Base-by-base conservation (phyloP, 2,113 vertebrate genomes). In the Holacanthus passer region DNA sequence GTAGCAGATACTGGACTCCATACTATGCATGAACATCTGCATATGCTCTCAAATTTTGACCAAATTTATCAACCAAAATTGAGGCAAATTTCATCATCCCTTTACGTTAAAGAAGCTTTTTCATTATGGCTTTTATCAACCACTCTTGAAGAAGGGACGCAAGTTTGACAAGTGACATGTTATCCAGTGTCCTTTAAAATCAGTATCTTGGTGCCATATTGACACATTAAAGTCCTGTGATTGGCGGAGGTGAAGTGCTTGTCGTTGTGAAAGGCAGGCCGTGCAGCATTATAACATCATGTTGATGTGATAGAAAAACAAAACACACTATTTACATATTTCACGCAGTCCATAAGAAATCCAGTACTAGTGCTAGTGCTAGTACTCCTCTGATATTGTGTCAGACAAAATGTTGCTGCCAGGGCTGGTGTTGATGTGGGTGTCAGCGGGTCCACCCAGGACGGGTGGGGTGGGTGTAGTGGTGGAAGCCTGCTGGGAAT, bases 401-500 rank as follows among this genome's bases (percentile, higher is more conserved):
- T 97, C 95, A 2, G 97, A 92, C 39, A 97, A 79, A 19, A 99
- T 94, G 82, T 94, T 93, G 83, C 73, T 92, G 66, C 82, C 88
- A 67, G 91, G 89, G 91, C 94, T 95, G 82, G 93, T 92, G 74
- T 96, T 89, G 59, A 92, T 91, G 1, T 95, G 94, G 0, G 95
- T 77, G 50, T 96, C 93, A 0, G 73, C 52, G 0, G 91, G 92
- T 0, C 60, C 93, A 56, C 73, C 91, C 1, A 84, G 88, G 0
- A 87, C 82, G 0, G 96, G 95, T 0, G 95, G 93, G 10, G 92
- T 96, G 0, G 95, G 94, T 0, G 96, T 95, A 43, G 97, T 96
- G 2, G 95, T 96, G 73, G 95, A 96, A 52, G 96, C 94, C 86
- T 97, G 97, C 74, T 97, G 97, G 17, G 95, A 95, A 55, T 97